Percentiles rank a stretch among this genome's conserved stretches.
Evolutionary conservation across 2,888 invertebrate species (phyloP).

Genomic region (Drosophila vallismaia): DNA sequence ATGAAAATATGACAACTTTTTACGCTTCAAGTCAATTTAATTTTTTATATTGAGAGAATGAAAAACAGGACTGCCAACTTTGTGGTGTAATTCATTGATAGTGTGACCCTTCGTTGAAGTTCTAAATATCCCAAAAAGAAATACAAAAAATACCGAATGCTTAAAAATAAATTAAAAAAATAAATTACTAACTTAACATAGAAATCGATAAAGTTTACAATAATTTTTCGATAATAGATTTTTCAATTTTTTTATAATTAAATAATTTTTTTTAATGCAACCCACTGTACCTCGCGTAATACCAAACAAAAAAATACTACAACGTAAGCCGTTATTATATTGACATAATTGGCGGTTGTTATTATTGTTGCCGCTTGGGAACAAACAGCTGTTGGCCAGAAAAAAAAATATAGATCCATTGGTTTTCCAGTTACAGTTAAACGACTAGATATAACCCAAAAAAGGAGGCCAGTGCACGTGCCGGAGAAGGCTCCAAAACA

Average conservation of each 20-base stretch:
- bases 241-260: too few relatives aligned
- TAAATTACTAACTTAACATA: too few relatives aligned
- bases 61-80: slow-evolving; percentile 18
- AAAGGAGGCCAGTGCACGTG: slow-evolving; percentile 24
- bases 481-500: slow-evolving; percentile 12
- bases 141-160: too few relatives aligned
- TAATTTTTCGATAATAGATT: too few relatives aligned
- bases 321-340: slow-evolving; percentile 2
- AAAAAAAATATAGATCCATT: slow-evolving; percentile 28
- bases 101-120: slow-evolving; percentile 2
- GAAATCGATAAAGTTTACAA: too few relatives aligned
- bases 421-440: slow-evolving; percentile 36
- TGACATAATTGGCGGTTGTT: slow-evolving; percentile 10
- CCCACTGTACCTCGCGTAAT: slow-evolving; percentile 1
- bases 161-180: too few relatives aligned
- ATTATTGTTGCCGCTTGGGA: slow-evolving; percentile 38
- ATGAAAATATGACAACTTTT: neutral
- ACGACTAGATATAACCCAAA: slow-evolving; percentile 34
- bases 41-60: neutral
- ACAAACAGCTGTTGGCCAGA: slow-evolving; percentile 39
- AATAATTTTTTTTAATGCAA: neutral
- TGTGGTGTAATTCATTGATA: neutral
- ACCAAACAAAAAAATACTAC: slow-evolving; percentile 12
- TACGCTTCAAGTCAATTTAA: neutral
- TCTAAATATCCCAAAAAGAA: neutral